Conservation (phyloP, 2,797 vertebrate genomes). For the Phoxinus dragarum region DNA sequence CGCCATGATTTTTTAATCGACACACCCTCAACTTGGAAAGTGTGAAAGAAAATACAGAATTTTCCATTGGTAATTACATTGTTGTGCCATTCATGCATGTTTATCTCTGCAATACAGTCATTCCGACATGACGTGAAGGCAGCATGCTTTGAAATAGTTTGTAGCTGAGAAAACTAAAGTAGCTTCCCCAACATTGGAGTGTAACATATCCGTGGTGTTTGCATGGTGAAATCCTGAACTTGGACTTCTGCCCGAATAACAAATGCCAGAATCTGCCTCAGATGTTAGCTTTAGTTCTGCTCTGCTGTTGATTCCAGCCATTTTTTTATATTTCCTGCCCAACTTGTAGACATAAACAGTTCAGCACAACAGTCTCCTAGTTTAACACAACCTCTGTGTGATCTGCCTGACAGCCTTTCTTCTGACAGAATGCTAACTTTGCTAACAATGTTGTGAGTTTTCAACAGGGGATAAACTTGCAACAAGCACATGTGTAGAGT, state of each 20-base stretch:
- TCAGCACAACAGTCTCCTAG: not conserved
- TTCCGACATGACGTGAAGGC: not conserved
- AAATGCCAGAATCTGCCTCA: not conserved
- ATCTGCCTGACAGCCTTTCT: not conserved
- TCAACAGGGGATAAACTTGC: not conserved
- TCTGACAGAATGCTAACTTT: not conserved
- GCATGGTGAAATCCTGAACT: not conserved
- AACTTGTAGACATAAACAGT: not conserved
- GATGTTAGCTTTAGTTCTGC: constrained; percentile 1
- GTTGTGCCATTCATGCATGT: constrained; percentile 8
- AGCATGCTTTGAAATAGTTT: not conserved
- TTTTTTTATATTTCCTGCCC: not conserved
- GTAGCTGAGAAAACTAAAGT: not conserved
- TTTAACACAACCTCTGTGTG: not conserved
- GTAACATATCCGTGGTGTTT: not conserved
- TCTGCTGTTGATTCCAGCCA: not conserved
- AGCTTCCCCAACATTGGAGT: too few species aligned
- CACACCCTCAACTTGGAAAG: not conserved
- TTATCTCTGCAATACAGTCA: not conserved
- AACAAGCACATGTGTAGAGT: not conserved
- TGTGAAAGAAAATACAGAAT: constrained; percentile 3
- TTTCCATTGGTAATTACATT: not conserved
- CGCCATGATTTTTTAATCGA: not conserved
- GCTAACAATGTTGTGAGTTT: not conserved
- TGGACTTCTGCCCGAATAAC: not conserved